Evolutionary conservation across 2,888 invertebrate species (phyloP).

Genomic region (Corbicula japonica): DNA sequence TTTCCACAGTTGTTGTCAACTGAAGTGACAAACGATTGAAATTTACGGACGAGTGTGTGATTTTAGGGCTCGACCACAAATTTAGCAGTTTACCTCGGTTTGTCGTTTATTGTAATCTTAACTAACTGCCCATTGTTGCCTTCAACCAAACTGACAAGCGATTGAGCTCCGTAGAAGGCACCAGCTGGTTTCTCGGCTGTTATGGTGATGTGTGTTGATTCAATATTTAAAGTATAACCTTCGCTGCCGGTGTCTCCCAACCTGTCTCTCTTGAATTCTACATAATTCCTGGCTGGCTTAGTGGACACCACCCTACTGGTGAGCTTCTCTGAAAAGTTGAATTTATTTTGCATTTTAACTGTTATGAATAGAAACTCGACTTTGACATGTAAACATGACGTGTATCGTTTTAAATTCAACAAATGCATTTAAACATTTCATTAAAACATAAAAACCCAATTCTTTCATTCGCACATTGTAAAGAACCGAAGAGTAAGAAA

Average conservation of each 20-base stretch:
- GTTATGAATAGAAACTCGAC: too few relatives aligned
- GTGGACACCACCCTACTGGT: background rate
- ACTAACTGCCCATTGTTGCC: slow-evolving; percentile 14
- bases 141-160: slow-evolving; percentile 67
- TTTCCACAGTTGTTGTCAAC: too few relatives aligned
- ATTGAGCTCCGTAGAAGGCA: slow-evolving; percentile 77
- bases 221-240: slow-evolving; percentile 69
- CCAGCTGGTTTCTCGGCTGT: slow-evolving; percentile 67
- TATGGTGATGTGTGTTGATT: slow-evolving; percentile 64
- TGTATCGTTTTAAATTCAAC: background rate
- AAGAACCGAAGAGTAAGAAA: too few relatives aligned
- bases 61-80: too few relatives aligned
- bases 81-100: slow-evolving; percentile 68
- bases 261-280: slow-evolving; percentile 17
- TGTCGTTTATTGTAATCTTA: slow-evolving; percentile 55
- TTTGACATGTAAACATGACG: too few relatives aligned
- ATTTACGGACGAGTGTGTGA: too few relatives aligned
- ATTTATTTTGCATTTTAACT: too few relatives aligned
- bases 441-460: too few relatives aligned
- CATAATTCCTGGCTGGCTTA: slow-evolving; percentile 10
- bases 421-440: too few relatives aligned
- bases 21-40: too few relatives aligned
- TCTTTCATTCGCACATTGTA: too few relatives aligned
- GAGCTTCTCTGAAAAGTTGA: slow-evolving; percentile 33
- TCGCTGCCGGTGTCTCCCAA: slow-evolving; percentile 41